Base-by-base conservation (phyloP, 2,113 vertebrate species). In the Edolisoma coerulescens region DNA sequence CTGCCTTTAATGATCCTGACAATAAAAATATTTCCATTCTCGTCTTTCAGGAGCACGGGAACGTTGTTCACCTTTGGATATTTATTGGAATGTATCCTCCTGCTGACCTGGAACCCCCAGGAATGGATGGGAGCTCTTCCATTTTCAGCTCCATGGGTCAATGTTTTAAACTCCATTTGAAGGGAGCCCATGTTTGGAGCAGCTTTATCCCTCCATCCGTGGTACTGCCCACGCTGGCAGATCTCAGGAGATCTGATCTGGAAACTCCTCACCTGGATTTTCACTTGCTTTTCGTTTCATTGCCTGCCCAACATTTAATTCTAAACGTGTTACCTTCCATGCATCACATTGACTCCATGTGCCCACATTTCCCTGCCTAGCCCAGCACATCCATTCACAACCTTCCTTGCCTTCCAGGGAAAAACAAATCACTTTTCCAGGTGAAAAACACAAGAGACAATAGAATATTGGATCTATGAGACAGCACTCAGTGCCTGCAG, bases 381-480 rank as follows among this genome's bases (percentile, higher is more conserved):
- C 35, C 16, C 84, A 45, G 41, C 10, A 41, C 49, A 53, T 53
- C 67, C 93, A 60, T 4, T 44, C n/a, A 27, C 21, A 20, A 5
- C 78, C 61, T 54, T 59, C 50, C 54, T 60, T 68, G 49, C 80
- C 77, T 89, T 71, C 47, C 60, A 42, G 84, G 83, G 63, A 64
- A 73, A 79, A 93, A 89, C 3, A 84, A 0, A 6, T 11, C 6
- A 37, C 24, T 44, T 84, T 95, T 80, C 53, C 81, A 61, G 57
- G 57, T 3, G 22, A 69, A 78, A 65, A 80, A 23, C 44, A 16
- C 14, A 21, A 37, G 17, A 64, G 12, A 49, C 16, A 75, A 33
- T 1, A 32, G 1, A 28, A 41, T 23, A 37, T 11, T 7, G 0
- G 6, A 3, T 1, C n/a, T 2, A 0, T 13, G 56, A 56, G 16